phyloP scores from a whole-genome alignment of 2,888 invertebrate genomes.

The Pseudoips prasinana region DNA sequence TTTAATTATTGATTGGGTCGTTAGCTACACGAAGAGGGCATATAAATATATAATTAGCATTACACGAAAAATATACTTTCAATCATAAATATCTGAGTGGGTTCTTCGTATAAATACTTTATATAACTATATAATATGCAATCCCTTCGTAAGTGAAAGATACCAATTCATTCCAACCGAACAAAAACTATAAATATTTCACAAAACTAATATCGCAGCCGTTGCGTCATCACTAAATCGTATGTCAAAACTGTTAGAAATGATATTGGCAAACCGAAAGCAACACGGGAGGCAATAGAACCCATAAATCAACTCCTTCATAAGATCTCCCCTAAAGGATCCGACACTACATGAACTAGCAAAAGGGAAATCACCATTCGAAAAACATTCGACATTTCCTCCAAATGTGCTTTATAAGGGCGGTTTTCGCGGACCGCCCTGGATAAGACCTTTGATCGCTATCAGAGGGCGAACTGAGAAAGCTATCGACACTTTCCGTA shows the following conservation, averaged over 20 bases:
- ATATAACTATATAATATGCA: too few species aligned
- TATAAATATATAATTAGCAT: too few species aligned
- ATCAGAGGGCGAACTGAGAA: conserved; percentile 65
- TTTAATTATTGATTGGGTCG: too few species aligned
- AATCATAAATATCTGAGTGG: too few species aligned
- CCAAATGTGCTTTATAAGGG: conserved; percentile 44
- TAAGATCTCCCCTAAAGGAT: conserved; percentile 54
- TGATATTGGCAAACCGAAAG: conserved; percentile 51
- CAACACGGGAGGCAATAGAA: conserved; percentile 45
- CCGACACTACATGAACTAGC: conserved; percentile 61
- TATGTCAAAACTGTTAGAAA: conserved; percentile 50
- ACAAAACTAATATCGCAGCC: conserved; percentile 51
- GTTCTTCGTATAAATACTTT: too few species aligned
- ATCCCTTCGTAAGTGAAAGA: conserved; percentile 13
- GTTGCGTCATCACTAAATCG: conserved; percentile 44
- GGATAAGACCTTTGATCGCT: conserved; percentile 66
- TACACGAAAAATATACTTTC: too few species aligned
- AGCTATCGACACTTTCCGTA: conserved; percentile 62
- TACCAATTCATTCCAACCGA: conserved; percentile 28
- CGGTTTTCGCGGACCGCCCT: conserved; percentile 52
- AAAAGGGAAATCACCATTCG: conserved; percentile 58
- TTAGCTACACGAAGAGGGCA: too few species aligned
- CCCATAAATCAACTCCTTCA: conserved; percentile 64
- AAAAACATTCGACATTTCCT: conserved; percentile 56
- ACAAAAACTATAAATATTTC: conserved; percentile 42